Base-by-base conservation (phyloP, 2,888 invertebrate genomes). In the Cephonodes hylas region DNA sequence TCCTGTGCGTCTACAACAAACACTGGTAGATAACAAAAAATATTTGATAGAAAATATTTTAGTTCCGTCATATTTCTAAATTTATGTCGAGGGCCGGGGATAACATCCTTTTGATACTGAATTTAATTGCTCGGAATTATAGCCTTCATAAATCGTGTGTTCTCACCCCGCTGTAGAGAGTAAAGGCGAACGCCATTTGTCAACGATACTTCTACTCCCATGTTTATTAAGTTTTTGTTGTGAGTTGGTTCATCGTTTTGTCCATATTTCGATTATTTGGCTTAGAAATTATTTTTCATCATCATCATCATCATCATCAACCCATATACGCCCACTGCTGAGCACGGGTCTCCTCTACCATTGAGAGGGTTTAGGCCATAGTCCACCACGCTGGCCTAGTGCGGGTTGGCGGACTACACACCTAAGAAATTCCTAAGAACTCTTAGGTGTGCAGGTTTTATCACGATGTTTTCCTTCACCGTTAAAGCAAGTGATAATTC, bases 171-270 rank as follows among this genome's bases (percentile, higher is more conserved):
- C 60, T 59, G 46, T 60, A 48, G 27, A 42, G 60, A 25, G 27
- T 53, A 34, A 60, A 7, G 3, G 8, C 38, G 42, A 23, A 22
- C 58, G 15, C 61, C 61, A 68, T 64, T 70, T 66, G 70, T 64
- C 66, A 67, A 60, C 23, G n/a, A 48, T 15, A 25, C 4, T 25
- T 7, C n/a, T 25, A 13, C 7, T 48, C 15, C 25, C n/a, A 5
- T n/a, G n/a, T 7, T 27, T 46, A n/a, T 46, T 5, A 38, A 4
- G 38, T 38, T 38, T 34, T 38, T 38, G 2, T n/a, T n/a, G n/a
- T n/a, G n/a, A n/a, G n/a, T n/a, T n/a, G 13, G 38, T 38, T 8
- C 3, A 8, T 4, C n/a, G 10, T 10, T 3, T n/a, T n/a, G 38
- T 38, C n/a, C n/a, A 38, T n/a, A n/a, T 38, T 38, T 38, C 2